Conservation (phyloP, 2,113 vertebrate genomes). For the Pyxicephalus adspersus region DNA sequence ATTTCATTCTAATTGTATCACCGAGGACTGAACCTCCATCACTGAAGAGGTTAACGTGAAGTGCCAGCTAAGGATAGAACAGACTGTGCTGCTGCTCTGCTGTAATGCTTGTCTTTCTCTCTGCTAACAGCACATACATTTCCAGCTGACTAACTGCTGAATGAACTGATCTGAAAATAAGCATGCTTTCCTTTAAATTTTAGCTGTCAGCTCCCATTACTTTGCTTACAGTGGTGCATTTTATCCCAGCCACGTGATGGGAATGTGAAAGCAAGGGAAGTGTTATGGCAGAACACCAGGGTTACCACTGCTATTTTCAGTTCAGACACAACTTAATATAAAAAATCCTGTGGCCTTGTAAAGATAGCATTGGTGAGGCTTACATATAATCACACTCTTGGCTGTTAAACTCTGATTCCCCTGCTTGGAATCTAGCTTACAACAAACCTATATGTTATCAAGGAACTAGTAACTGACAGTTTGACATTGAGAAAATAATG, state of each 20-base stretch:
- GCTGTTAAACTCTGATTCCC: not conserved
- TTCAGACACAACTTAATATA: conserved; percentile 26
- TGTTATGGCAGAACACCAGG: conserved; percentile 46
- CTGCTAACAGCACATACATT: conserved; percentile 64
- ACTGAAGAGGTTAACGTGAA: conserved; percentile 28
- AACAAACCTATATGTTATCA: not conserved
- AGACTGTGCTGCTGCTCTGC: conserved; percentile 24
- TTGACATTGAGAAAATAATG: not conserved
- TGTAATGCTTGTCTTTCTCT: conserved; percentile 48
- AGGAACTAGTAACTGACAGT: not conserved
- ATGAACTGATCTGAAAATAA: conserved; percentile 66
- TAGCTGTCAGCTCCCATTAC: conserved; percentile 58
- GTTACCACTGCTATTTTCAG: conserved; percentile 39
- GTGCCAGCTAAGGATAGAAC: conserved; percentile 14
- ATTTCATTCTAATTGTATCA: too few relatives aligned
- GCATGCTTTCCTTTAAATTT: conserved; percentile 62
- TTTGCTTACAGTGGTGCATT: conserved; percentile 51
- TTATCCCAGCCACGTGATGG: conserved; percentile 43
- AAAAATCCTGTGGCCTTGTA: conserved; percentile 32
- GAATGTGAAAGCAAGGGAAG: conserved; percentile 43
- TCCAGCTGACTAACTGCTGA: conserved; percentile 70
- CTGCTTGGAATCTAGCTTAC: not conserved
- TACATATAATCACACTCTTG: not conserved
- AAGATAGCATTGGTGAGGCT: not conserved
- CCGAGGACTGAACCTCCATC: not conserved